A percentile compares a stretch with the other conserved stretches of the same genome.
These are phyloP conservation scores for Chelidonichthys spinosus DNA, from an alignment of 2,797 vertebrate species.

Conservation along the genomic window DNA sequence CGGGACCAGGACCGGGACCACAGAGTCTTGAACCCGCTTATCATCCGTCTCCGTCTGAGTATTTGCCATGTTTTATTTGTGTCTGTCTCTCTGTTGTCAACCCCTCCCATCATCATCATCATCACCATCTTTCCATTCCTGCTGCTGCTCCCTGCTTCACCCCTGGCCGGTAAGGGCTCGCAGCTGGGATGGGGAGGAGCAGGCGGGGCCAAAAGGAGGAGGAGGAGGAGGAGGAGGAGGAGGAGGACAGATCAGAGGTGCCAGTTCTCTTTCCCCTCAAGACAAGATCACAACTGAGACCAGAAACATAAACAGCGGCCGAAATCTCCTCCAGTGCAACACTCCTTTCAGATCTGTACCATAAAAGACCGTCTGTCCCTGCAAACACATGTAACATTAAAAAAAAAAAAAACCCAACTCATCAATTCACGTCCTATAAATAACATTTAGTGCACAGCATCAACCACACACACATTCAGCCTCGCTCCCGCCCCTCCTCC, in stretches of 20 bases:
- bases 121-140: conserved; percentile 27
- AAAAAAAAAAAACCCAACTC: conserved; percentile 19
- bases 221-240: not conserved
- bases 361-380: not conserved
- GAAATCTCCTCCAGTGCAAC: not conserved
- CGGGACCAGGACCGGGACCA: conserved; percentile 22
- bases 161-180: conserved; percentile 54
- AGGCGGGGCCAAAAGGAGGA: conserved; percentile 8
- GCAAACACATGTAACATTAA: conserved; percentile 6
- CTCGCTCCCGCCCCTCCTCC: conserved; percentile 14
- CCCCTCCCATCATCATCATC: conserved; percentile 26
- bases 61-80: conserved; percentile 28
- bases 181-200: conserved; percentile 70
- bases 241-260: conserved; percentile 51
- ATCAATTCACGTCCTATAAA: conserved; percentile 36
- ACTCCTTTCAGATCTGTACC: not conserved
- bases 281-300: conserved; percentile 51
- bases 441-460: conserved; percentile 40
- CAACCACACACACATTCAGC: conserved; percentile 50
- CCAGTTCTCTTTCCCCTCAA: conserved; percentile 49
- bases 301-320: conserved; percentile 35
- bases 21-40: conserved; percentile 36
- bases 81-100: conserved; percentile 25
- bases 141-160: conserved; percentile 60
- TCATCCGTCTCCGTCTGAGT: conserved; percentile 30